Conservation (phyloP, 1,140 invertebrate genomes). For the Cardiocondyla obscurior region DNA sequence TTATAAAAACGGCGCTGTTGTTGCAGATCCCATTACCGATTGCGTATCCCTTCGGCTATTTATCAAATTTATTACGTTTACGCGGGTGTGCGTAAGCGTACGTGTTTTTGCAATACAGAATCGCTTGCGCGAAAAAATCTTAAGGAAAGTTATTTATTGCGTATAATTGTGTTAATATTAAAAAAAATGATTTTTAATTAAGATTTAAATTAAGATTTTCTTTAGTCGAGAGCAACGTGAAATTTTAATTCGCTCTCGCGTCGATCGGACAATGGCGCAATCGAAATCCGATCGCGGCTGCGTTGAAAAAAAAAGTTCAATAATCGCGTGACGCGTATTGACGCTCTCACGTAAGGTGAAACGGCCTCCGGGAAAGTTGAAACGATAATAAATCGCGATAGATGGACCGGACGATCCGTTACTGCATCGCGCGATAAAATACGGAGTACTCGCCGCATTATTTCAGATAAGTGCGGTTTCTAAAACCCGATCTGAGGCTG, state of each 20-base stretch:
- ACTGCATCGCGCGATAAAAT: background rate
- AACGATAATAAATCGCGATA: conserved; percentile 3
- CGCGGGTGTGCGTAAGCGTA: no score
- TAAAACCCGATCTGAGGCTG: conserved; percentile 27
- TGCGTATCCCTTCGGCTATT: background rate
- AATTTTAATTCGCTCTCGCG: background rate
- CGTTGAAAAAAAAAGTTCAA: background rate
- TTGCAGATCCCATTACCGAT: conserved; percentile 9
- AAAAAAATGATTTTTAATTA: background rate
- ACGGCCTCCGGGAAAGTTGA: background rate
- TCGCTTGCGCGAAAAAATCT: background rate
- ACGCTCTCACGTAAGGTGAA: background rate
- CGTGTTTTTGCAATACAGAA: background rate
- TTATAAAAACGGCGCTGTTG: background rate
- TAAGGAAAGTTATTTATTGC: background rate
- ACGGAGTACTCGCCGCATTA: conserved; percentile 10
- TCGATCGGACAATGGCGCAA: background rate
- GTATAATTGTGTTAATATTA: background rate
- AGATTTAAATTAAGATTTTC: background rate
- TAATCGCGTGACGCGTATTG: background rate
- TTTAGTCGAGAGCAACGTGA: background rate
- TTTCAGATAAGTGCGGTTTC: conserved; percentile 23
- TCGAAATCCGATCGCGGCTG: background rate
- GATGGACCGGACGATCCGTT: background rate
- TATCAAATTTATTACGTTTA: background rate